Evolutionary conservation across 2,797 vertebrate species (phyloP).

Genomic region (Enteromius unitaeniatus): DNA sequence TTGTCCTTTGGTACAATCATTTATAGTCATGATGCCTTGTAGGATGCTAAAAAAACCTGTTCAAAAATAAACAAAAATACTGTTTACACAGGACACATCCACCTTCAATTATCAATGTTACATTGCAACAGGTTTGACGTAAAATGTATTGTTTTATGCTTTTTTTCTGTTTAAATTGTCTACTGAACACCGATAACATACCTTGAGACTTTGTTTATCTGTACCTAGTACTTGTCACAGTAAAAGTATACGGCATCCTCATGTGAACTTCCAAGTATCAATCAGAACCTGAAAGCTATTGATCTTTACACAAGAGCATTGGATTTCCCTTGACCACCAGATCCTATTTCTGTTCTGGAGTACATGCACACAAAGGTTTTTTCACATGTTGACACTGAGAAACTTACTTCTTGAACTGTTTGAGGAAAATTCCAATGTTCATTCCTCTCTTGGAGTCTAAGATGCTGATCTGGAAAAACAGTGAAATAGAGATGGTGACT

Average conservation of each 20-base stretch:
- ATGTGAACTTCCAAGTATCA: slow-evolving; percentile 24
- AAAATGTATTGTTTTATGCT: neutral
- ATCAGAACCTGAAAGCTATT: slow-evolving; percentile 21
- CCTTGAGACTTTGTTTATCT: neutral
- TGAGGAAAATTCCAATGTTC: slow-evolving; percentile 98
- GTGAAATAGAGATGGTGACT: slow-evolving; percentile 7
- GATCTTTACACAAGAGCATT: slow-evolving; percentile 30
- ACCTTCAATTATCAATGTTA: neutral
- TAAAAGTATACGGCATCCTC: neutral
- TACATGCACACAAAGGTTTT: slow-evolving; percentile 22
- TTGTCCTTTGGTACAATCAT: neutral
- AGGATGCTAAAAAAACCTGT: slow-evolving; percentile 36
- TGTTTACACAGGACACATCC: slow-evolving; percentile 37
- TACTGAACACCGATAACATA: neutral
- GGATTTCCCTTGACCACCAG: slow-evolving; percentile 25
- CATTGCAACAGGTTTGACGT: neutral
- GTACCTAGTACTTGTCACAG: neutral
- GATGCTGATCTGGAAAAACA: slow-evolving; percentile 85
- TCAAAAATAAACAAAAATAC: slow-evolving; percentile 32
- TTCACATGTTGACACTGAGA: neutral
- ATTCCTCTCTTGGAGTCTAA: slow-evolving; percentile 97
- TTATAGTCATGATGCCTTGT: neutral
- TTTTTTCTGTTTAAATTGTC: neutral
- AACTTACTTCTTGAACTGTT: slow-evolving; percentile 98
- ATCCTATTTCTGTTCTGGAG: slow-evolving; percentile 35